Evolutionary conservation across 2,888 invertebrate genomes (phyloP), one percentile per base, ranked within the genome.

Genomic region (Atrina japonica): DNA sequence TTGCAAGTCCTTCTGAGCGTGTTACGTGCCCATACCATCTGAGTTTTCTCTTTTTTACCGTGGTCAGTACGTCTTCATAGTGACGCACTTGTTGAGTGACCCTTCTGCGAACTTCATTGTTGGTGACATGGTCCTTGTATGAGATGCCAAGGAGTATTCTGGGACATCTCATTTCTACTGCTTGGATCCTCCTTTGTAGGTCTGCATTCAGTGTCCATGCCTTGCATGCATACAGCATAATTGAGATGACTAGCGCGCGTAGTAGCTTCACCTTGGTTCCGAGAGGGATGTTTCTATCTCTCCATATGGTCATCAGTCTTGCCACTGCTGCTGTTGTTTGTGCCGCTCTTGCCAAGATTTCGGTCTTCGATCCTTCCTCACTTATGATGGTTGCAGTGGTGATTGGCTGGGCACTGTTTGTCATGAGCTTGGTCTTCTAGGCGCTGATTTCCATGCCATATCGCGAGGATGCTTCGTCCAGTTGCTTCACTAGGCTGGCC

Each of bases 371-470:
- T 11, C 55, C 29, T 55, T 27, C 55, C 0, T 55, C 55, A 55
- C 16, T 55, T 14, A 55, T 14, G 23, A 3, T 55, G 27, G 27
- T 55, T 14, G 23, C 18, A 11, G 21, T 11, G 21, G 11, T 11
- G 49, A 49, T 49, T 14, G 16, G 16, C 11, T 25, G 11, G 6
- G 21, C 45, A 27, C 59, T 67, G 59, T 47, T 67, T 21, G 64
- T 64, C 64, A 56, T 70, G 7, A 64, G 21, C 21, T 59, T 70
- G 21, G 66, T 70, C 41, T 58, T 60, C 3, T 66, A 23, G 9
- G 60, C 66, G 50, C 66, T 70, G 60, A 66, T 70, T 30, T 66
- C 60, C 53, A 43, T 53, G 41, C 70, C 59, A 29, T 23, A 70
- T 3, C 5, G n/a, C 16, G 60, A 18, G 25, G 66, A 58, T 0